Base-by-base conservation (phyloP, 1,140 invertebrate species). In the Leptestheria dahalacensis region DNA sequence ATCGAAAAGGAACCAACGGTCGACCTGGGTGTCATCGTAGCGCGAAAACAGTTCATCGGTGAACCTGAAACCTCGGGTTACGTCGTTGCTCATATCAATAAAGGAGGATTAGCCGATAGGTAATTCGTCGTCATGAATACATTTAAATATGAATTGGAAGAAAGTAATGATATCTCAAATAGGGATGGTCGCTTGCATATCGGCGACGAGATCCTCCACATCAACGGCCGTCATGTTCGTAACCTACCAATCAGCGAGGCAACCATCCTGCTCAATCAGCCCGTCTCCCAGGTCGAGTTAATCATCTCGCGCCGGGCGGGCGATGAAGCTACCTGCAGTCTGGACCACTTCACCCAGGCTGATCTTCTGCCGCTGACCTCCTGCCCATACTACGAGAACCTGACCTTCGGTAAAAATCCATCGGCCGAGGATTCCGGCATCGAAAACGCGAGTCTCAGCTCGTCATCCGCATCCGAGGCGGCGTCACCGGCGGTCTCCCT, bases 221-320 rank as follows among this genome's bases (percentile, higher is more conserved):
- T 86, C 9, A 82, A 80, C 63, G 82, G 82, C 0, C 74, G 75
- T 46, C 73, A 78, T 48, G 64, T 85, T 41, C 74, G 79, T n/a
- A 80, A 82, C 0, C 70, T 84, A 62, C 73, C 73, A 15, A 71
- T 80, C 9, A 64, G 70, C 3, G 81, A 85, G 62, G 83, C 82
- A 1, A 74, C 76, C 23, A 74, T 75, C 50, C 72, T 78, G 18
- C 72, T 91, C 10, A 65, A 70, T 49, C 69, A 66, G 21, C 73
- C 78, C 1, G 75, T 82, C 15, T 75, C 77, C n/a, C 78, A 85
- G 60, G 82, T 89, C 23, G 83, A 88, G 66, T 80, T 89, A 48
- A 79, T 88, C 9, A 78, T 86, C 25, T 54, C 24, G 41, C 55
- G 48, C 2, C 6, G 24, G 11, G 20, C 47, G 11, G 41, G 53